Evolutionary conservation across 2,113 vertebrate species (phyloP).

Genomic region (Morone chrysops): DNA sequence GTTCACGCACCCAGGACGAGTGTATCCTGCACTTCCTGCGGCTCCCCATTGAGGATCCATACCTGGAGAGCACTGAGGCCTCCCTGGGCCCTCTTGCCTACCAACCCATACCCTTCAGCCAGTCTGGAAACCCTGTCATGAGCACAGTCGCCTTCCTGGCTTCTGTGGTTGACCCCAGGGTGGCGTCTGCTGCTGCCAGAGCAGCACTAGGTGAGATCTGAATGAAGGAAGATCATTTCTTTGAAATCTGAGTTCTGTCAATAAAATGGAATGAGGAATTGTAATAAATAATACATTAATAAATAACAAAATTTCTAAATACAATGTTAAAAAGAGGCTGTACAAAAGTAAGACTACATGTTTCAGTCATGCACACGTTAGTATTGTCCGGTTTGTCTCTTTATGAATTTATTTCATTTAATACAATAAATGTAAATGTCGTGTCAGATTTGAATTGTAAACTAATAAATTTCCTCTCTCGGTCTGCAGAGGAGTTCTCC

Average conservation of each 20-base stretch:
- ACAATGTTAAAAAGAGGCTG: too few relatives aligned
- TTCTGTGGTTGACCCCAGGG: slow-evolving; percentile 95
- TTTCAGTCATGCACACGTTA: not conserved
- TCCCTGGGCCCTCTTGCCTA: slow-evolving; percentile 94
- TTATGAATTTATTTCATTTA: not conserved
- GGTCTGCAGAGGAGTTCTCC: slow-evolving; percentile 92
- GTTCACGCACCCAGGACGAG: slow-evolving; percentile 96
- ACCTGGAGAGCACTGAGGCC: slow-evolving; percentile 92
- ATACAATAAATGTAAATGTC: not conserved
- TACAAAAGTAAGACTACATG: not conserved
- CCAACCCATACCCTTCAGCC: slow-evolving; percentile 97
- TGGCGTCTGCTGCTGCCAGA: slow-evolving; percentile 94
- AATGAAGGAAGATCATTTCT: too few relatives aligned
- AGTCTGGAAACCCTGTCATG: slow-evolving; percentile 98
- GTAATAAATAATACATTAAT: not conserved
- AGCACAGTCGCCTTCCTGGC: slow-evolving; percentile 98
- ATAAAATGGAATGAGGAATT: not conserved
- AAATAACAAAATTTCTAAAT: not conserved
- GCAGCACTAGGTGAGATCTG: slow-evolving; percentile 90
- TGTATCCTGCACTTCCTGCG: slow-evolving; percentile 97
- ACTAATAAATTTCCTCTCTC: not conserved
- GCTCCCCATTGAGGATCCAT: slow-evolving; percentile 96
- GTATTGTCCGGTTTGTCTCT: not conserved
- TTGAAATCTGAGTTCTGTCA: not conserved
- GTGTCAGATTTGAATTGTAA: not conserved